A percentile compares a stretch with the other conserved stretches of the same genome.
Conservation (phyloP, 2,797 vertebrate genomes). For the Eremophila alpestris region DNA sequence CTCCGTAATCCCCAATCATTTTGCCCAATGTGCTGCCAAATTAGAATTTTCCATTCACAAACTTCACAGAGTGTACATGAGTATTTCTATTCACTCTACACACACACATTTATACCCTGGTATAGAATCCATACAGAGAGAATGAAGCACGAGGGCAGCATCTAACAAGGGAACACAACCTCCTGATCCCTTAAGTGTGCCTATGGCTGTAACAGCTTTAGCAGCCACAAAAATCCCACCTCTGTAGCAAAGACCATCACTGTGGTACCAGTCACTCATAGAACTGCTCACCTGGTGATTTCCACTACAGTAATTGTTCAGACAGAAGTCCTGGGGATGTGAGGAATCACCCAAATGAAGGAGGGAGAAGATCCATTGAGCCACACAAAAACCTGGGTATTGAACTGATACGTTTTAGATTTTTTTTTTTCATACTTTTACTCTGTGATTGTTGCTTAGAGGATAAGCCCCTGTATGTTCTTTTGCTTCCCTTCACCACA, state of each 20-base stretch:
- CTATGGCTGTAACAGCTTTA: not conserved
- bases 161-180: not conserved
- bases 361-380: not conserved
- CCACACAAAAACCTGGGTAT: not conserved
- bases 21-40: not conserved
- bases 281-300: not conserved
- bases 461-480: not conserved
- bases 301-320: not conserved
- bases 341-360: not conserved
- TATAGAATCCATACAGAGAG: not conserved
- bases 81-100: not conserved
- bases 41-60: not conserved
- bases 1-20: not conserved
- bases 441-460: not conserved
- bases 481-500: not conserved
- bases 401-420: not conserved
- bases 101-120: rapidly evolving
- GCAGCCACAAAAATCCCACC: not conserved
- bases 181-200: not conserved
- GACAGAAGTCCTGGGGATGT: not conserved
- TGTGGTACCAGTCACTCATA: not conserved
- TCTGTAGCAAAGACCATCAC: not conserved
- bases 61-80: not conserved
- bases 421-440: not conserved
- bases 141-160: not conserved